These are phyloP conservation scores for Gopherus evgoodei DNA, from an alignment of 2,113 vertebrate genomes.

Conservation along the genomic window DNA sequence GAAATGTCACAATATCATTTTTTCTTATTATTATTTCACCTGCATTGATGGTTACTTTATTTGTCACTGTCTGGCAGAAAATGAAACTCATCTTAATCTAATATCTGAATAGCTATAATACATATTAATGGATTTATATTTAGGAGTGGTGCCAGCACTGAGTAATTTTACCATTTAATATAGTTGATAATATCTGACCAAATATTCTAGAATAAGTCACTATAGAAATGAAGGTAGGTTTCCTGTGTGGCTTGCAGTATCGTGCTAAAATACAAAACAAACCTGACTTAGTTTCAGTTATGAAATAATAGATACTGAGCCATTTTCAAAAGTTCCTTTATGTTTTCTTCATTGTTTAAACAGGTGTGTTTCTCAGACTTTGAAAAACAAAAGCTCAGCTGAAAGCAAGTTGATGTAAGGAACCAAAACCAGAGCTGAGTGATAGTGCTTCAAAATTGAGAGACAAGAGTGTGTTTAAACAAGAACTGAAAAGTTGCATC, in stretches of 20 bases:
- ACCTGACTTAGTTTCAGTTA: conserved; percentile 71
- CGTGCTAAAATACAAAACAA: conserved; percentile 63
- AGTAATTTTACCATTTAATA: conserved; percentile 71
- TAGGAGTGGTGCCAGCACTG: conserved; percentile 56
- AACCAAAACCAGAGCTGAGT: conserved; percentile 72
- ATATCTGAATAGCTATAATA: not conserved
- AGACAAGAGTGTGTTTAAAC: conserved; percentile 65
- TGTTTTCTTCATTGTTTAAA: conserved; percentile 58
- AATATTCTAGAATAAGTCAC: conserved; percentile 59
- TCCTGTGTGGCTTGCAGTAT: conserved; percentile 71
- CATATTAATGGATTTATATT: conserved; percentile 3
- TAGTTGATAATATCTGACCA: conserved; percentile 61
- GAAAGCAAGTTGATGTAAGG: conserved; percentile 66
- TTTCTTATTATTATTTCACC: conserved; percentile 37
- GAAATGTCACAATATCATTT: conserved; percentile 52
- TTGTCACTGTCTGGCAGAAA: conserved; percentile 64
- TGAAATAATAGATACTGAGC: conserved; percentile 74
- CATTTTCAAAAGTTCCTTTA: conserved; percentile 58
- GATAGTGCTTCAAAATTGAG: conserved; percentile 69
- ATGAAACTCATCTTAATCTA: conserved; percentile 68
- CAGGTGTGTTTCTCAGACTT: conserved; percentile 67
- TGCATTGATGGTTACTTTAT: conserved; percentile 66
- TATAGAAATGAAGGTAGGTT: conserved; percentile 65
- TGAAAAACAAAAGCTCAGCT: conserved; percentile 67
- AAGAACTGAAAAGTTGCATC: conserved; percentile 60